phyloP scores from a whole-genome alignment of 2,797 vertebrate species.

The Leuciscus waleckii region DNA sequence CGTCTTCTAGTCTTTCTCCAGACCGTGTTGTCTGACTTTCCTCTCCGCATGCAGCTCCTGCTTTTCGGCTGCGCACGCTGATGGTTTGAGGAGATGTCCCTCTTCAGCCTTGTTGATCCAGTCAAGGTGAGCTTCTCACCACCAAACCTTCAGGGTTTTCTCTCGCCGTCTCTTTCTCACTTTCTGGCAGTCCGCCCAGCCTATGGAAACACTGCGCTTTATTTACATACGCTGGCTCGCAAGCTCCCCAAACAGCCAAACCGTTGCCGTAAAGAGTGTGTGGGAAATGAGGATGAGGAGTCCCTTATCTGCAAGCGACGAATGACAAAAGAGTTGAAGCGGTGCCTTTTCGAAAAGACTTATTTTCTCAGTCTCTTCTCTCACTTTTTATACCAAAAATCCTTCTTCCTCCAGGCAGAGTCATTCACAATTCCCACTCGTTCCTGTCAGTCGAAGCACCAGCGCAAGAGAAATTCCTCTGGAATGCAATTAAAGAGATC shows the following conservation, averaged over 20 bases:
- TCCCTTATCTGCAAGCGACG: constrained; percentile 12
- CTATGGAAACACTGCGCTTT: constrained; percentile 44
- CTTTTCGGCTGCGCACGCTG: not conserved
- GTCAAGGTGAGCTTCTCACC: constrained; percentile 64
- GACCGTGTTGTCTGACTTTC: constrained; percentile 12
- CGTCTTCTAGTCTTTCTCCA: constrained; percentile 27
- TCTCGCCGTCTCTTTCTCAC: constrained; percentile 37
- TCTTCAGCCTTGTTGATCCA: constrained; percentile 65
- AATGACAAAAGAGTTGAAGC: constrained; percentile 40
- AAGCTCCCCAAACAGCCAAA: constrained; percentile 20
- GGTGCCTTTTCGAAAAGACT: not conserved
- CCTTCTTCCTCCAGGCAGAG: constrained; percentile 16
- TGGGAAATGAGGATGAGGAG: not conserved
- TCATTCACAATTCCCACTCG: constrained; percentile 39
- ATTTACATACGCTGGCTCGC: constrained; percentile 54
- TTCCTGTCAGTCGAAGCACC: constrained; percentile 41
- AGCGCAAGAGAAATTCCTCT: constrained; percentile 51
- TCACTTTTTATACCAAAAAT: constrained; percentile 39
- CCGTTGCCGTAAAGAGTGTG: not conserved
- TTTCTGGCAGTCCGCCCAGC: constrained; percentile 54
- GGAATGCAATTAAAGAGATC: constrained; percentile 58
- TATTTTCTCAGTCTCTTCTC: constrained; percentile 26
- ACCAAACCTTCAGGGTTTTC: constrained; percentile 63
- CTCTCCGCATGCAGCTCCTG: not conserved
- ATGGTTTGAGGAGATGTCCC: constrained; percentile 56